Percentiles rank a stretch among this genome's conserved stretches.
Conservation (phyloP, 1,140 invertebrate genomes). For the Lycorma delicatula region DNA sequence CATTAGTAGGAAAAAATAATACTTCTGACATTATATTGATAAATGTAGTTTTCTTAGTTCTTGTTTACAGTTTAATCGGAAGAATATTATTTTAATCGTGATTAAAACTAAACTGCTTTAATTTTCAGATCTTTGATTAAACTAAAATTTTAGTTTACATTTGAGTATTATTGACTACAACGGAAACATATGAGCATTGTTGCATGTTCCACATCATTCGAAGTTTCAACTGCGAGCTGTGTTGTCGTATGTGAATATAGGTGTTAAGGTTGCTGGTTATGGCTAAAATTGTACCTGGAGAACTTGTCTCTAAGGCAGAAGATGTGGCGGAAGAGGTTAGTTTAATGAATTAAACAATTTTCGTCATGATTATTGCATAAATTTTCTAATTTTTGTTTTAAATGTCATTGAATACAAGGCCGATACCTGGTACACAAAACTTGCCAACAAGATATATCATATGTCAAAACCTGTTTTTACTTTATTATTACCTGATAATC, state of each 20-base stretch:
- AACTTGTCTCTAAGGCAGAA: conserved; percentile 26
- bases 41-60: too few relatives aligned
- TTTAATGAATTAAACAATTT: not conserved
- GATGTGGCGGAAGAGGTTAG: conserved; percentile 25
- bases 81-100: too few relatives aligned
- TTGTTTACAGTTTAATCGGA: too few relatives aligned
- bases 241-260: not conserved
- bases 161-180: too few relatives aligned
- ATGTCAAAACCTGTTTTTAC: not conserved
- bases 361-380: not conserved
- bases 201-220: not conserved
- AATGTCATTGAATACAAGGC: not conserved
- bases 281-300: conserved; percentile 18
- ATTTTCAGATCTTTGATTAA: too few relatives aligned
- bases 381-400: not conserved
- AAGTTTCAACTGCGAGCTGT: not conserved
- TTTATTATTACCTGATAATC: not conserved
- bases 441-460: conserved; percentile 3
- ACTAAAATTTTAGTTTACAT: too few relatives aligned
- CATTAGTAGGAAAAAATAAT: too few relatives aligned
- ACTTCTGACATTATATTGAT: too few relatives aligned
- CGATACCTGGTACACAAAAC: too few relatives aligned
- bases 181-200: not conserved
- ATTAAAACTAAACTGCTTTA: too few relatives aligned
- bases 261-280: conserved; percentile 2